Base-by-base conservation (phyloP, 2,113 vertebrate genomes). In the Phoxinus phoxinus region DNA sequence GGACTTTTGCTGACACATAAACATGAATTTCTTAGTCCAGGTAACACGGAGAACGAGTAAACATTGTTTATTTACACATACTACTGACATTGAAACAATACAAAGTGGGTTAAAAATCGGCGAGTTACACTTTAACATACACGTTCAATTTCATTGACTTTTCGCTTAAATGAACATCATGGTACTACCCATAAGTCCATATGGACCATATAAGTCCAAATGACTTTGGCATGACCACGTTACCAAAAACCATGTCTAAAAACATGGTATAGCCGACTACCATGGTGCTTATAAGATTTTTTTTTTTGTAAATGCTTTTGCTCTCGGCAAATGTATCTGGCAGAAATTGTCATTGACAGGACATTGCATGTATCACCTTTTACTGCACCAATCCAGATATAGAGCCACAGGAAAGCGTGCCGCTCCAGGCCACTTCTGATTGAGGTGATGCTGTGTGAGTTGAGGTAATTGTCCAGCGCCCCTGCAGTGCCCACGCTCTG, bases 401-500 rank as follows among this genome's bases (percentile, higher is more conserved):
- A 56, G 63, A 81, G 67, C 44, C 11, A 63, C 17, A 77, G 81
- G 10, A 73, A 78, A 58, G 23, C 0, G 37, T 1, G 30, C 48
- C n/a, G 87, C 76, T 80, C 44, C 48, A 86, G 77, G 87, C 82
- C 63, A 41, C 84, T 86, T 81, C 58, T 71, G 87, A 86, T 85
- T 84, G 87, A 88, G 76, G 87, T 88, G 84, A 88, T 85, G 46
- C 44, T 8, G 37, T 86, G 81, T 63, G 65, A 46, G 69, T 83
- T 81, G 75, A 59, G 87, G 85, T 86, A 88, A 88, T 88, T 86
- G 85, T 88, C 87, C 83, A 81, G 81, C 48, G n/a, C 76, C 86
- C 85, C 87, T 63, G 44, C 82, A 41, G 87, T 46, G n/a, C 77
- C 78, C 67, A 13, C 81, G 48, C 71, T 63, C 81, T 82, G 67